phyloP scores from a whole-genome alignment of 2,113 vertebrate genomes.

The Sporophila hypoxantha region DNA sequence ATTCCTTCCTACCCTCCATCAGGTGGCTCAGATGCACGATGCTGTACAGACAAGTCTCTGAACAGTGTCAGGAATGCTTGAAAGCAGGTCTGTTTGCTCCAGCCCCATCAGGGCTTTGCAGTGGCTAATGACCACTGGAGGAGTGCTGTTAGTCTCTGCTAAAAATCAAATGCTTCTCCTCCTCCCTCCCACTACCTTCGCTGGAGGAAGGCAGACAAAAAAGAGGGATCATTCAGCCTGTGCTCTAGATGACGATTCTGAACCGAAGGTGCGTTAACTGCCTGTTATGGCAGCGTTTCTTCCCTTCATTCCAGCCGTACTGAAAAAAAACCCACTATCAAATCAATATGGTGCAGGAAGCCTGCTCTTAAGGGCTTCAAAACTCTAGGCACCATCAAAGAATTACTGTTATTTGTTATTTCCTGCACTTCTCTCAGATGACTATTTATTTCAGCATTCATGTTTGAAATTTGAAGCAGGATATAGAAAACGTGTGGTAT shows the following conservation, averaged over 20 bases:
- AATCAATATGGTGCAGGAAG: not conserved
- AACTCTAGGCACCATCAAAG: not conserved
- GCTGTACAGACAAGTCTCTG: not conserved
- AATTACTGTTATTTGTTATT: constrained; percentile 49
- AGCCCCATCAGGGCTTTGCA: not conserved
- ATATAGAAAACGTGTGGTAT: not conserved
- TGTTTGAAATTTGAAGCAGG: constrained; percentile 26
- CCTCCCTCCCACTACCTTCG: not conserved
- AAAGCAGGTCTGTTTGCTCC: not conserved
- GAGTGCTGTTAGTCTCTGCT: not conserved
- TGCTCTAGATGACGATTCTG: not conserved
- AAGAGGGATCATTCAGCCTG: not conserved
- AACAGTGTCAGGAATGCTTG: not conserved
- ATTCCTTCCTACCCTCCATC: constrained; percentile 6
- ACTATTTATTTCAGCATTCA: constrained; percentile 38
- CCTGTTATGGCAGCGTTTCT: not conserved
- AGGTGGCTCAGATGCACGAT: not conserved
- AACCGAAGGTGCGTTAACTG: not conserved
- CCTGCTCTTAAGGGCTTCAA: constrained; percentile 34
- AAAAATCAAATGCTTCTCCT: not conserved
- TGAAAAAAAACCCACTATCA: not conserved
- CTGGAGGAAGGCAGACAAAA: not conserved
- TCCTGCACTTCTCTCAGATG: constrained; percentile 24
- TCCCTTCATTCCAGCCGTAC: not conserved
- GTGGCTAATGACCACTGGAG: not conserved